Conservation (phyloP, 2,888 invertebrate species). For the Sipha maydis region DNA sequence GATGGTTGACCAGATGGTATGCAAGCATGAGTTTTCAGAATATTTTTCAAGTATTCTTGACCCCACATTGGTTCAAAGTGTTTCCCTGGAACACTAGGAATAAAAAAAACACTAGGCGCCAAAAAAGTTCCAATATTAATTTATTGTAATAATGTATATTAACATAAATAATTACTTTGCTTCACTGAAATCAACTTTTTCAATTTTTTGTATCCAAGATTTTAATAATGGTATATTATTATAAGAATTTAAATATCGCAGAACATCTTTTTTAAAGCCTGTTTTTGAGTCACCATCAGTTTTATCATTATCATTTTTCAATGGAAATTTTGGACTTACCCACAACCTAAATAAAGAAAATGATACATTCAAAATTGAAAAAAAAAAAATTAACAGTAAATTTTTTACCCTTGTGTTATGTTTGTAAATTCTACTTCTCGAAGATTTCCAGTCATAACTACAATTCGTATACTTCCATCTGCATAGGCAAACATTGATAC, state of each 20-base stretch:
- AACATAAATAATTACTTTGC: conserved; percentile 55
- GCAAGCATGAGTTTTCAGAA: too few relatives aligned
- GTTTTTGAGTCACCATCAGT: too few relatives aligned
- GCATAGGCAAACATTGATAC: conserved; percentile 87
- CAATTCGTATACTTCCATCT: conserved; percentile 83
- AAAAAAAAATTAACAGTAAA: conserved; percentile 67
- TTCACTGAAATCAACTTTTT: conserved; percentile 77
- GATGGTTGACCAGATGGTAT: too few relatives aligned
- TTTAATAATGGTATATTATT: conserved; percentile 76
- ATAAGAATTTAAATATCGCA: conserved; percentile 81
- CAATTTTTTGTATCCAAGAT: conserved; percentile 79
- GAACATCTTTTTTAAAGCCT: too few relatives aligned
- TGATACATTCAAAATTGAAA: neutral
- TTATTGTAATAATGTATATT: neutral
- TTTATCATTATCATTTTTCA: too few relatives aligned
- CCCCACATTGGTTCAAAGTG: too few relatives aligned
- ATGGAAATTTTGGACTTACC: too few relatives aligned
- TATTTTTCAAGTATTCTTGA: too few relatives aligned
- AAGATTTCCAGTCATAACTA: conserved; percentile 92
- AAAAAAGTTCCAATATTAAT: conserved; percentile 63
- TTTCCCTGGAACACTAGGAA: too few relatives aligned
- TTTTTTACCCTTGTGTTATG: conserved; percentile 86
- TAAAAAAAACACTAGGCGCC: too few relatives aligned
- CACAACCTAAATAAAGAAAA: too few relatives aligned
- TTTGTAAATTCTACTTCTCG: conserved; percentile 89